phyloP scores from a whole-genome alignment of 2,797 vertebrate species.

The Sebastolobus altivelis region DNA sequence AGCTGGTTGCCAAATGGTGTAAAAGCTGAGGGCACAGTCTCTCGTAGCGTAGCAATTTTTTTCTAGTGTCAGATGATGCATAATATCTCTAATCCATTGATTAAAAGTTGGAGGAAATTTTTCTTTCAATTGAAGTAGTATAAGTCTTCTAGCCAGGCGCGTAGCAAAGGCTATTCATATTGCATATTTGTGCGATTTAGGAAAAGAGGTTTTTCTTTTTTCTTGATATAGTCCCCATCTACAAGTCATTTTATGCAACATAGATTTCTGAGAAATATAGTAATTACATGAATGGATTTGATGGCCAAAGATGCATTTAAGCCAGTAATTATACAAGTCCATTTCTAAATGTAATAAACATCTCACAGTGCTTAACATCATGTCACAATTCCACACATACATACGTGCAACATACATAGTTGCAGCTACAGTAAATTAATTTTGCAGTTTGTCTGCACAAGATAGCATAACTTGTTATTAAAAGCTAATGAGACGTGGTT shows the following conservation, averaged over 20 bases:
- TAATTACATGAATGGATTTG: slow-evolving; percentile 19
- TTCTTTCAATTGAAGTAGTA: background rate
- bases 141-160: background rate
- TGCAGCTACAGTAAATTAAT: background rate
- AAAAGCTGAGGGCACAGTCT: background rate
- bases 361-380: background rate
- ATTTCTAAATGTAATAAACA: slow-evolving; percentile 3
- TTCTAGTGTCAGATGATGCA: background rate
- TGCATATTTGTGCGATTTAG: background rate
- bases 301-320: slow-evolving; percentile 21
- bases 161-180: background rate
- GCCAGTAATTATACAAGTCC: background rate
- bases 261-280: background rate
- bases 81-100: background rate
- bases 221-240: background rate
- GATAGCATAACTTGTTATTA: background rate
- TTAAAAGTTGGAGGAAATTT: background rate
- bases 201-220: background rate
- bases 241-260: background rate
- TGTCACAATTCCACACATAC: slow-evolving; percentile 1
- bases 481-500: background rate
- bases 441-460: background rate
- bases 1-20: background rate
- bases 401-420: background rate
- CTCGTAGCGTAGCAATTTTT: background rate